Percentiles rank a stretch among this genome's conserved stretches.
These are phyloP conservation scores for Aspiorhynchus laticeps DNA, from an alignment of 2,113 vertebrate species.

Conservation along the genomic window DNA sequence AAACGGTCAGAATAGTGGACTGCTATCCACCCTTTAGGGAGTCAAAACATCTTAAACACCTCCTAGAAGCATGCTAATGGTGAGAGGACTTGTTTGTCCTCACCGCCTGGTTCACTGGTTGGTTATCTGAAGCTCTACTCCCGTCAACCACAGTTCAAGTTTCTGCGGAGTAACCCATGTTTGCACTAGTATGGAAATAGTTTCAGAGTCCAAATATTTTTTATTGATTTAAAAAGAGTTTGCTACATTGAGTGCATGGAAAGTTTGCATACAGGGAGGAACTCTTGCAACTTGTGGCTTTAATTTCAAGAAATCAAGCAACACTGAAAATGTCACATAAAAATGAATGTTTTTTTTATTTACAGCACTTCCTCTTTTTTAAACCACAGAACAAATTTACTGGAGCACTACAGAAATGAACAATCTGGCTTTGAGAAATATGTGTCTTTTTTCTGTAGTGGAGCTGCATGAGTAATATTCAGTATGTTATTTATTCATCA, in stretches of 20 bases:
- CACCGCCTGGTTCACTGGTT: background rate
- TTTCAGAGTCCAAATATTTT: constrained; percentile 23
- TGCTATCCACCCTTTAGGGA: background rate
- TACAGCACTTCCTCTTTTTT: background rate
- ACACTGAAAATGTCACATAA: constrained; percentile 10
- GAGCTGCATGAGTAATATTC: background rate
- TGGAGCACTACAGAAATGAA: constrained; percentile 2
- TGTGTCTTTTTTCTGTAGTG: background rate
- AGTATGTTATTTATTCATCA: background rate
- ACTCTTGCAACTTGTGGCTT: background rate
- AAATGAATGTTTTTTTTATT: background rate
- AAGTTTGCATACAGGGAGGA: background rate
- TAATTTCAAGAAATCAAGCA: constrained; percentile 9
- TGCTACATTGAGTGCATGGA: background rate
- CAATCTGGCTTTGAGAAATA: background rate
- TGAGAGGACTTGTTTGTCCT: background rate
- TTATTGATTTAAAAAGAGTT: background rate
- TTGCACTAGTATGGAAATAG: constrained; percentile 9
- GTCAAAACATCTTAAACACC: background rate
- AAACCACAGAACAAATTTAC: background rate
- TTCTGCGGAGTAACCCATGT: constrained; percentile 1
- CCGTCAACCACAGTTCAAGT: background rate
- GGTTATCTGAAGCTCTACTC: background rate
- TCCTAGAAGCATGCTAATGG: constrained; percentile 27
- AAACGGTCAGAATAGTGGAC: background rate